Conservation (phyloP, 2,888 invertebrate species). For the Luperina testacea region DNA sequence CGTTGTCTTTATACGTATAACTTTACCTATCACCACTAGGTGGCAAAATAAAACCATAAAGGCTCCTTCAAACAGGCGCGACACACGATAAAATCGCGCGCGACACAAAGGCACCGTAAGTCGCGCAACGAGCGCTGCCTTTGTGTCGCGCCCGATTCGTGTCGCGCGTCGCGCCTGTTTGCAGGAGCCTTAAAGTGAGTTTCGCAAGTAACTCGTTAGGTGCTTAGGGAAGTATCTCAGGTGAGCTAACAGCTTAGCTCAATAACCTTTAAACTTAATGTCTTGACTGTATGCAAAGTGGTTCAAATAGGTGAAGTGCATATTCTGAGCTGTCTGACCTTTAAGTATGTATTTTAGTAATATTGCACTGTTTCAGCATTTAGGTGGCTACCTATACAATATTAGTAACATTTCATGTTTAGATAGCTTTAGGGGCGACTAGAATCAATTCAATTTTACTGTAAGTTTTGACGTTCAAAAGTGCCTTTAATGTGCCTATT, state of each 20-base stretch:
- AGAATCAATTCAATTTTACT: too few relatives aligned
- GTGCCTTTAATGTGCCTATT: too few relatives aligned
- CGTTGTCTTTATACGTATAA: background rate
- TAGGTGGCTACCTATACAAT: too few relatives aligned
- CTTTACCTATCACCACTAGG: slow-evolving; percentile 4
- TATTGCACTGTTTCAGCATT: background rate
- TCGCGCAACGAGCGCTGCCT: too few relatives aligned
- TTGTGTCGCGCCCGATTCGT: too few relatives aligned
- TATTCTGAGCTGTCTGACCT: background rate
- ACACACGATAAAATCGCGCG: too few relatives aligned
- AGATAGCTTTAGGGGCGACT: too few relatives aligned
- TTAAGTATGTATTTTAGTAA: background rate
- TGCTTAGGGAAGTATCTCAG: slow-evolving; percentile 26
- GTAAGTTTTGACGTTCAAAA: too few relatives aligned
- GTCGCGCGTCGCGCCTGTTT: too few relatives aligned
- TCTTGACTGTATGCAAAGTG: slow-evolving; percentile 29
- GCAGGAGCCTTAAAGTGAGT: too few relatives aligned
- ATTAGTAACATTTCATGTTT: background rate
- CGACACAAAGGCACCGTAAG: too few relatives aligned
- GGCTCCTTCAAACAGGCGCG: too few relatives aligned
- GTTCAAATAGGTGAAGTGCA: background rate
- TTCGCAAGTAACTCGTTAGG: slow-evolving; percentile 14
- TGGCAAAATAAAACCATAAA: slow-evolving; percentile 30
- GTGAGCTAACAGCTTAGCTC: slow-evolving; percentile 37
- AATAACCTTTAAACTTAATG: slow-evolving; percentile 42